Evolutionary conservation across 2,797 vertebrate genomes (phyloP), one percentile per base, ranked within the genome.

Genomic region (Todus mexicanus): DNA sequence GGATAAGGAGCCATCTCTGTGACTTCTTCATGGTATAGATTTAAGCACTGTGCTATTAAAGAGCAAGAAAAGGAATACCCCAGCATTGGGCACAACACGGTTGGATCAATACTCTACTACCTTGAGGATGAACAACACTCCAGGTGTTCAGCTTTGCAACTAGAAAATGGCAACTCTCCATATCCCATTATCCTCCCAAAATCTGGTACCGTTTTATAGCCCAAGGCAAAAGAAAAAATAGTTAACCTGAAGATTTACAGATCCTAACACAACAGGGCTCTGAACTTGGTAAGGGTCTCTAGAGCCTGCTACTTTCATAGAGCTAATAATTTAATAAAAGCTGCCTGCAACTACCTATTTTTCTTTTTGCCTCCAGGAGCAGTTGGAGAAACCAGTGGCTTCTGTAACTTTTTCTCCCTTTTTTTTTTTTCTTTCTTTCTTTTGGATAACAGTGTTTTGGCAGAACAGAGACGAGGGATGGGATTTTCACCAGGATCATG

Each of bases 401-500:
- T 53, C 65, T 88, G 20, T 86, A 72, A 60, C 78, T 77, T 82
- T 26, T 47, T 65, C 21, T 35, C 31, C 61, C 16, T 18, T 89
- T 92, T 66, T 65, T 63, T 73, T 65, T 94, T 18, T 89, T 92
- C 61, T 65, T 63, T 73, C 66, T 94, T 48, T 90, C 78, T 87
- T 85, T 84, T 81, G 95, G 84, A 17, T 68, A 90, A 64, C 85
- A 99, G 98, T 96, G 12, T 14, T 98, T 66, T 99, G 98, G 98
- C 96, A 97, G 96, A 96, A 97, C 42, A 98, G 97, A 94, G 98
- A 98, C 3, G 90, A 98, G 57, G 87, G 63, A 29, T 95, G 94
- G 94, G 98, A 98, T 92, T 97, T 98, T 89, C 71, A 87, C 65
- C 98, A 98, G 89, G 95, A 95, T 80, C 98, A 97, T 7, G 98